phyloP scores from a whole-genome alignment of 2,888 invertebrate genomes.

The Isotomurus palustris region DNA sequence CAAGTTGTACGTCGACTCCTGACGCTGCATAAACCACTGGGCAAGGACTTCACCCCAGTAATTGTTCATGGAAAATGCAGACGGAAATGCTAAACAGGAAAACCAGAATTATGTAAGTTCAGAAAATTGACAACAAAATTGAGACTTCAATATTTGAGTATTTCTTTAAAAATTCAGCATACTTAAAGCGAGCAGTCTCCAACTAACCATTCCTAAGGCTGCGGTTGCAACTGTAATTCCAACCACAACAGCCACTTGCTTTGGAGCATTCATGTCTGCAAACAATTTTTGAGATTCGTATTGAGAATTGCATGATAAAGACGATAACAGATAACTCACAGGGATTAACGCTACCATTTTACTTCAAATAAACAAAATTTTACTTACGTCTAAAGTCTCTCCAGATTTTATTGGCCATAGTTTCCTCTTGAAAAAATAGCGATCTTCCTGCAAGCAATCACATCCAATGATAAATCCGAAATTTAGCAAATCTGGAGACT shows the following conservation, averaged over 20 bases:
- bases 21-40: slow-evolving; percentile 32
- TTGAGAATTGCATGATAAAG: no score
- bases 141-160: no score
- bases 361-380: no score
- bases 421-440: slow-evolving; percentile 15
- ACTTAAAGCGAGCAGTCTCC: slow-evolving; percentile 11
- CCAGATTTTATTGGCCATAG: slow-evolving; percentile 30
- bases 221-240: slow-evolving; percentile 22
- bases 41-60: slow-evolving; percentile 30
- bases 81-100: slow-evolving; percentile 24
- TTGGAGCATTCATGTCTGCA: slow-evolving; percentile 23
- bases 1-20: slow-evolving; percentile 31
- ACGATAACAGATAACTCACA: no score
- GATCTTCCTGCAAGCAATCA: slow-evolving; percentile 22
- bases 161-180: not conserved
- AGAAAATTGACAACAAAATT: no score
- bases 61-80: slow-evolving; percentile 16
- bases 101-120: not conserved
- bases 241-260: slow-evolving; percentile 28
- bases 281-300: not conserved
- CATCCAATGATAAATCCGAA: not conserved
- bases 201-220: slow-evolving; percentile 22
- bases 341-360: no score
- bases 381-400: slow-evolving; percentile 33
- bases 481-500: no score